Evolutionary conservation across 2,797 vertebrate genomes (phyloP), one percentile per base, ranked within the genome.

Genomic region (Urocyon cinereoargenteus): DNA sequence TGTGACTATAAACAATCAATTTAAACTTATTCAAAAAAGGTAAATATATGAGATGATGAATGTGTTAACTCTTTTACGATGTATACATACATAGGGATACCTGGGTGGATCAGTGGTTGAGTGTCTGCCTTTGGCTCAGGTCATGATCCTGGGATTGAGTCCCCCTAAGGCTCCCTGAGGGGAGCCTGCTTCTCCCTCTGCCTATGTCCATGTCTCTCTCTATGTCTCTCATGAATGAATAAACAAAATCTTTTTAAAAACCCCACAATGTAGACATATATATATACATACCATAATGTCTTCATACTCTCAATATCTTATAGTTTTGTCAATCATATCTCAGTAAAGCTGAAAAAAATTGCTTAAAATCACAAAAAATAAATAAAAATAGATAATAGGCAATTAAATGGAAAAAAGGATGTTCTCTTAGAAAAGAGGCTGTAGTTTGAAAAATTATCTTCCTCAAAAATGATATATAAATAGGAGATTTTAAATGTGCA

Each of bases 401-500:
- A n/a, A 77, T 24, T 84, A 86, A 79, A 79, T 75, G 34, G 12
- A 53, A 40, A 57, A 85, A 62, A 72, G 61, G n/a, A 53, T 81
- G 3, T 57, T 62, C 21, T 91, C 89, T 86, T 34, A 66, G 89
- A 70, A 85, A 90, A 49, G 26, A 88, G 28, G 24, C 11, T 51
- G 90, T 68, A 59, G 11, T 28, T 90, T 94, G 31, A 62, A 94
- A 94, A 93, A 87, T 16, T 14, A 85, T 73, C n/a, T 86, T 93
- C 93, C n/a, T 53, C 51, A 75, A 84, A 93, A 88, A 75, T 81
- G 75, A 86, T 84, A 84, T 90, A 68, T 45, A 45, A 45, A 75
- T 49, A 90, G 51, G 40, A 87, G 78, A 91, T 31, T 93, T 91
- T 59, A 61, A 97, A 40, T 72, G 57, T 62, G 8, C 77, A 93